These are phyloP conservation scores for Peribatodes rhomboidaria DNA, from an alignment of 2,888 invertebrate genomes.

Conservation along the genomic window DNA sequence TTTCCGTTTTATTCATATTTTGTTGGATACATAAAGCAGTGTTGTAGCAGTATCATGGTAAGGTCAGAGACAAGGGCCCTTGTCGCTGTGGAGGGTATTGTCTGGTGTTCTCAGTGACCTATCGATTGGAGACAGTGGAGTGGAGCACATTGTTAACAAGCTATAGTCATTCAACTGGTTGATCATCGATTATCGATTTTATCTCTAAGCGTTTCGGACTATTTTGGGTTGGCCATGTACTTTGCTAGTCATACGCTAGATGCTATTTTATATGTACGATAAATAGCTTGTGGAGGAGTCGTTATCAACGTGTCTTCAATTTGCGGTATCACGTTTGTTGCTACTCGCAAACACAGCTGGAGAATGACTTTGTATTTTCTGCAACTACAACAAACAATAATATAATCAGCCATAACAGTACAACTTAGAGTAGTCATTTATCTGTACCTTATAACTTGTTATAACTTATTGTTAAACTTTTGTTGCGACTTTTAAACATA, in stretches of 20 bases:
- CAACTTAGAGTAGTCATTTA: too few relatives aligned
- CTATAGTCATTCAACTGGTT: conserved; percentile 1
- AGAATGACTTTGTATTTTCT: neutral
- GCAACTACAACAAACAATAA: neutral
- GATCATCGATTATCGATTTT: neutral
- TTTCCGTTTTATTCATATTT: conserved; percentile 31
- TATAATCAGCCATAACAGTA: neutral
- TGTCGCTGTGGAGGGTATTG: conserved; percentile 16
- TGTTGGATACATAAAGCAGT: conserved; percentile 7
- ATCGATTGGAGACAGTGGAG: conserved; percentile 10
- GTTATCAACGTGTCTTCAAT: neutral
- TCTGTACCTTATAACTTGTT: too few relatives aligned
- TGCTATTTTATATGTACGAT: neutral
- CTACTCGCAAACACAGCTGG: neutral
- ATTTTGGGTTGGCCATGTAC: neutral
- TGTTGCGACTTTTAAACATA: neutral
- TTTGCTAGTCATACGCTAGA: neutral
- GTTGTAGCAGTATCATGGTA: conserved; percentile 17
- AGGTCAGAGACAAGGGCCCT: conserved; percentile 30
- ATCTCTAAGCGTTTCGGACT: neutral
- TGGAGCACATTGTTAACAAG: conserved; percentile 2
- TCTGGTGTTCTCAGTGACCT: conserved; percentile 10
- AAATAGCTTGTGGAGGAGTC: neutral
- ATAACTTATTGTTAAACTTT: too few relatives aligned
- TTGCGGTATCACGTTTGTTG: neutral